Conservation (phyloP, 2,888 invertebrate species). For the Chirona hameri region DNA sequence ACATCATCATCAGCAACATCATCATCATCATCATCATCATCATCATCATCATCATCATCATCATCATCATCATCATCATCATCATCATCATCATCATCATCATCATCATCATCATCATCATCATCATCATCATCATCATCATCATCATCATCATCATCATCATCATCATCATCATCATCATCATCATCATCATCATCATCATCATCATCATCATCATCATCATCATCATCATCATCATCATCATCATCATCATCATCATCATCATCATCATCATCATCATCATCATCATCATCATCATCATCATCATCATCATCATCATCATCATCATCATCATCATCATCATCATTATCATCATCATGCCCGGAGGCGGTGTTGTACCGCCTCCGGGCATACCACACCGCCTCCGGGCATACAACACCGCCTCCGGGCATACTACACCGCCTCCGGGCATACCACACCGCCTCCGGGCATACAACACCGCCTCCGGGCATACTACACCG, state of each 20-base stretch:
- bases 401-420: no score
- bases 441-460: no score
- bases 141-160: conserved; percentile 22
- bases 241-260: conserved; percentile 22
- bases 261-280: conserved; percentile 22
- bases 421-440: no score
- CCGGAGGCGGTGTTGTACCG: no score
- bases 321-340: conserved; percentile 22
- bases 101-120: conserved; percentile 22
- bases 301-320: conserved; percentile 22
- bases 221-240: conserved; percentile 22
- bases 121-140: conserved; percentile 22
- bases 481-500: no score
- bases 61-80: background rate
- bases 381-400: no score
- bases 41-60: background rate
- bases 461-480: no score
- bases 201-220: conserved; percentile 22
- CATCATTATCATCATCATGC: conserved; percentile 22
- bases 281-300: conserved; percentile 22
- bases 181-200: conserved; percentile 22
- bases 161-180: conserved; percentile 22
- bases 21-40: no score
- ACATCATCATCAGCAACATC: no score
- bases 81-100: conserved; percentile 22